Conservation (phyloP, 2,888 invertebrate genomes). For the Cheilosia vernalis region DNA sequence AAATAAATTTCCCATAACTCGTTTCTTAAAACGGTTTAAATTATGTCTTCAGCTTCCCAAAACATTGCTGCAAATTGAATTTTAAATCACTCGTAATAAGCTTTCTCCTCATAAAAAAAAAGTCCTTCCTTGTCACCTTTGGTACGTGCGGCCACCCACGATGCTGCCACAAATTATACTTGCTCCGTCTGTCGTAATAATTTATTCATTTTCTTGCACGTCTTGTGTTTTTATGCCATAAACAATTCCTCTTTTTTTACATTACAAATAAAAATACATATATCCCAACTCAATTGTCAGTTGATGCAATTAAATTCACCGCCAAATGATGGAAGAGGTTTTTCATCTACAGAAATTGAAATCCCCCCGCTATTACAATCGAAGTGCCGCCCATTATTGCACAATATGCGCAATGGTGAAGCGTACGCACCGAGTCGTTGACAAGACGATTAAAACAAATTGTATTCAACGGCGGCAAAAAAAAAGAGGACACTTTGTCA, state of each 20-base stretch:
- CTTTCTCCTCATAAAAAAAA: constrained; percentile 37
- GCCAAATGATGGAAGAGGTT: constrained; percentile 10
- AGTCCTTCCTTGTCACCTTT: constrained; percentile 29
- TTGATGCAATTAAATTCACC: constrained; percentile 37
- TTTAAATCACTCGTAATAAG: constrained; percentile 4
- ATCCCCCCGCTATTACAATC: neutral
- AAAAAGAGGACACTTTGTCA: constrained; percentile 13
- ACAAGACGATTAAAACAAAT: constrained; percentile 37
- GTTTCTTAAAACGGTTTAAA: neutral
- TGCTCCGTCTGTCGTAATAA: constrained; percentile 8
- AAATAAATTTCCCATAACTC: neutral
- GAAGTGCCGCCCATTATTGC: constrained; percentile 39
- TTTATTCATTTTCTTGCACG: constrained; percentile 33
- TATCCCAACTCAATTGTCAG: constrained; percentile 1
- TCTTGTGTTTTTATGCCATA: neutral
- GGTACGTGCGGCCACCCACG: constrained; percentile 17
- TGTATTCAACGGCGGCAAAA: neutral
- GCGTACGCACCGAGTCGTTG: constrained; percentile 25
- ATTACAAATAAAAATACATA: neutral
- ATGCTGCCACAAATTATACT: neutral
- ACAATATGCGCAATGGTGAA: constrained; percentile 26
- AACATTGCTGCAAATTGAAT: neutral
- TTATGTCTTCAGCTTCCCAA: neutral
- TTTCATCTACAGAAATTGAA: constrained; percentile 13
- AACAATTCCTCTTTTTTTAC: constrained; percentile 16